Evolutionary conservation across 2,888 invertebrate species (phyloP), one percentile per base, ranked within the genome.

Genomic region (Julus scanicus): DNA sequence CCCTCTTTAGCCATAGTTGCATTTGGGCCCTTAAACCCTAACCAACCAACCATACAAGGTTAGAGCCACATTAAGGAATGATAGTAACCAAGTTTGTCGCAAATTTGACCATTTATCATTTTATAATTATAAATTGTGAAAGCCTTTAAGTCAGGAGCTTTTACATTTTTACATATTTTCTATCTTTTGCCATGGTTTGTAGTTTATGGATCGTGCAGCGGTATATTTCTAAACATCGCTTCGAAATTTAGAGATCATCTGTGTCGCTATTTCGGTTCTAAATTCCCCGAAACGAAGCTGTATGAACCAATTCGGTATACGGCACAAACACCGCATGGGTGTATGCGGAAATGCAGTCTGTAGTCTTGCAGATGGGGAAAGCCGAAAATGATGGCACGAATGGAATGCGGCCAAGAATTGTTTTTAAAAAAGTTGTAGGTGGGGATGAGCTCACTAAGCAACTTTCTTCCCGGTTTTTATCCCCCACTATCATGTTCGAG

Each of bases 331-430:
- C 63, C 17, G 17, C 71, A 71, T 9, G 71, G n/a, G 29, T 71
- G 71, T 29, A 71, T 71, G 29, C 71, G 71, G 71, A 71, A 71
- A 71, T 71, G 20, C 71, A 71, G 44, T 44, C 44, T 44, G 44
- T 29, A 71, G 71, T 63, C 63, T 63, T 20, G 71, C 71, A 71
- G 71, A 71, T 71, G 71, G 71, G 71, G 71, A 17, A 63, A 29
- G 71, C 71, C 71, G 29, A 71, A 71, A 71, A 71, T 71, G 71
- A 6, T 29, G 71, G 71, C 71, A 71, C 29, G 71, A 71, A 71
- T 29, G 71, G 71, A 71, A 71, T 71, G 71, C 71, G 71, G 71
- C 71, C 71, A 71, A 71, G 71, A 71, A 71, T 71, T 71, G 71
- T 71, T 71, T 71, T 71, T 53, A 53, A 53, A 53, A 71, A 71